Conservation (phyloP, 2,113 vertebrate species). For the Aptenodytes forsteri region DNA sequence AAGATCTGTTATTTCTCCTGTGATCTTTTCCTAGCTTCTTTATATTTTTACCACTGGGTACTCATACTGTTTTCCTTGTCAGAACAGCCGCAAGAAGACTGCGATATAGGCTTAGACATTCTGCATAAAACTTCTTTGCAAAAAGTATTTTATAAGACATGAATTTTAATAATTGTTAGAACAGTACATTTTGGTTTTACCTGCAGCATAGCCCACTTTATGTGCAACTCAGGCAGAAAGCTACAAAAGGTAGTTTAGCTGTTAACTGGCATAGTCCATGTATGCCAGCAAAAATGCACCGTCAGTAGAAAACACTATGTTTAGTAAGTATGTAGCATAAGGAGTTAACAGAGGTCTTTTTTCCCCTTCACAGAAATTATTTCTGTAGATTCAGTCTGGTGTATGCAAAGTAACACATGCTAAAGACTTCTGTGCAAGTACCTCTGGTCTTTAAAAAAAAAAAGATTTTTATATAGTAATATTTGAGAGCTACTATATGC, state of each 20-base stretch:
- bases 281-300: not conserved
- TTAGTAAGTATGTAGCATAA: not conserved
- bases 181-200: not conserved
- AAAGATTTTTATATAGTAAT: not conserved
- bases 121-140: not conserved
- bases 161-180: constrained; percentile 36
- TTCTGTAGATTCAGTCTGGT: constrained; percentile 29
- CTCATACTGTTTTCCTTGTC: not conserved
- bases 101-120: not conserved
- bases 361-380: not conserved
- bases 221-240: not conserved
- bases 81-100: not conserved
- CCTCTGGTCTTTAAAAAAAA: not conserved
- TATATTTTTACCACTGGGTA: not conserved
- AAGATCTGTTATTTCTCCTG: not conserved
- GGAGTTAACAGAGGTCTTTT: not conserved
- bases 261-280: not conserved
- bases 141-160: not conserved
- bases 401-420: constrained; percentile 5
- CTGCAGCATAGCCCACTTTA: not conserved
- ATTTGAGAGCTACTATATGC: not conserved
- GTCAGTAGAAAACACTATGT: constrained; percentile 6
- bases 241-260: constrained; percentile 28
- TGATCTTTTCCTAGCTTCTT: not conserved
- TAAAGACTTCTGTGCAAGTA: not conserved